Conservation (phyloP, 2,113 vertebrate genomes). For the Dipodomys spectabilis region DNA sequence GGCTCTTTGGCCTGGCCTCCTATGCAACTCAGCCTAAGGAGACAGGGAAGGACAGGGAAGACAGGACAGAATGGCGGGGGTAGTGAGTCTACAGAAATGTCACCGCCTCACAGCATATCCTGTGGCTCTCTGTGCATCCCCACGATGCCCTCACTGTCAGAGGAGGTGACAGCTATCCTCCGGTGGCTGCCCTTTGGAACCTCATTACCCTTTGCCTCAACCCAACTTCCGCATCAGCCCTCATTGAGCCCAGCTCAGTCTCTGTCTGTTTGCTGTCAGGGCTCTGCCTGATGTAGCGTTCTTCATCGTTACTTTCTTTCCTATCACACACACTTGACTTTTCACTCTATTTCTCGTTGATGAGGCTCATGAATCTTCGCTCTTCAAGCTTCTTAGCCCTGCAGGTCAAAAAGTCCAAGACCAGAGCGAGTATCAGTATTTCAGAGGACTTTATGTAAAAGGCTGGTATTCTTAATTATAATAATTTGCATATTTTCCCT, state of each 20-base stretch:
- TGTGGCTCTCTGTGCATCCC: too few species aligned
- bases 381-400: not conserved
- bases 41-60: too few species aligned
- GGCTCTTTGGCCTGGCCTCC: not conserved
- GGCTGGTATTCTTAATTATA: not conserved
- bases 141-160: too few species aligned
- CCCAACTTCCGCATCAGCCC: not conserved
- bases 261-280: not conserved
- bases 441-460: not conserved
- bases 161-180: not conserved
- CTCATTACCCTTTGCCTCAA: accelerated
- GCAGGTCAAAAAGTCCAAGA: not conserved
- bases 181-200: accelerated
- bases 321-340: not conserved
- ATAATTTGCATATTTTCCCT: not conserved
- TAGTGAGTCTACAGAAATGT: not conserved
- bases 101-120: not conserved
- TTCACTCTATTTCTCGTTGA: not conserved
- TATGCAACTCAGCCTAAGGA: not conserved
- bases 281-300: not conserved
- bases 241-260: not conserved
- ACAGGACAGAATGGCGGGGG: not conserved
- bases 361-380: not conserved
- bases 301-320: not conserved
- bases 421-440: not conserved